phyloP scores from a whole-genome alignment of 1,140 invertebrate species.

The Chironomus striatipennis region DNA sequence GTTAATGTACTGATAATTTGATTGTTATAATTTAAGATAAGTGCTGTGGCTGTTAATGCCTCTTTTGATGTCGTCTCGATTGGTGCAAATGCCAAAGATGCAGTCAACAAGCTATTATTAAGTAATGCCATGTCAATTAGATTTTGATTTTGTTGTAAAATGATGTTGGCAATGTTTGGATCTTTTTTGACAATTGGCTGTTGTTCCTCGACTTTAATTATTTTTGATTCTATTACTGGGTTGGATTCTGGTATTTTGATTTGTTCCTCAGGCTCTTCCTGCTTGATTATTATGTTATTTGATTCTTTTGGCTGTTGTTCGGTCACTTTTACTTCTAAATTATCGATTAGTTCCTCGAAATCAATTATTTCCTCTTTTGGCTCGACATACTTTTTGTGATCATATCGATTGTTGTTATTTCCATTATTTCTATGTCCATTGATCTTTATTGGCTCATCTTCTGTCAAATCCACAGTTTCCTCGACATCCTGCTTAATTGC shows the following conservation, averaged over 20 bases:
- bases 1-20: slow-evolving; percentile 5
- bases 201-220: background rate
- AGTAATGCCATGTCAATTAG: slow-evolving; percentile 6
- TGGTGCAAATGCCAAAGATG: background rate
- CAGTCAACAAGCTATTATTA: background rate
- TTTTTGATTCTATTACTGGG: background rate
- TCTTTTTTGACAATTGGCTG: background rate
- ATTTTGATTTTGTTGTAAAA: slow-evolving; percentile 11
- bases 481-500: background rate
- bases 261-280: background rate
- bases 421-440: no score
- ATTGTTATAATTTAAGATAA: slow-evolving; percentile 14
- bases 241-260: background rate
- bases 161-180: background rate
- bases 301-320: background rate
- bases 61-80: background rate
- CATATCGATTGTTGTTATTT: background rate
- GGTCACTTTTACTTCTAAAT: background rate
- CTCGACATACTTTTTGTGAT: background rate
- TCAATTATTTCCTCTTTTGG: background rate
- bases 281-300: background rate
- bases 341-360: slow-evolving; percentile 17
- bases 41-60: background rate
- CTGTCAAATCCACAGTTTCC: background rate
- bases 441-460: background rate